Evolutionary conservation across 2,797 vertebrate species (phyloP).

Genomic region (Moxostoma hubbsi): DNA sequence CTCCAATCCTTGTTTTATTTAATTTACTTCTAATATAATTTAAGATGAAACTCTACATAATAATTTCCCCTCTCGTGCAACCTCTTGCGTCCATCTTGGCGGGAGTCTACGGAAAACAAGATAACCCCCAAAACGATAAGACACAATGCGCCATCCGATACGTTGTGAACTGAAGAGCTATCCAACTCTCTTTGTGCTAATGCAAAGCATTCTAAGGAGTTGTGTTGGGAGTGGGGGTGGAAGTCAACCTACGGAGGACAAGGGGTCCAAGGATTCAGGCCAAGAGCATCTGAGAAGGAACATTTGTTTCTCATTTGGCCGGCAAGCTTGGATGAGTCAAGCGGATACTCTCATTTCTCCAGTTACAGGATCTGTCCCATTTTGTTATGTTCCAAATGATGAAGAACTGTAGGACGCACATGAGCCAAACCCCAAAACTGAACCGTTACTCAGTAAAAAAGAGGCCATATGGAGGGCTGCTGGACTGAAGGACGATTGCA

Average conservation of each 20-base stretch:
- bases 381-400: conserved; percentile 60
- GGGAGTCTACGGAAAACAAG: conserved; percentile 33
- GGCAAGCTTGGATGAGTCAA: conserved; percentile 54
- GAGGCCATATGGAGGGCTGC: conserved; percentile 2
- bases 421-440: conserved; percentile 45
- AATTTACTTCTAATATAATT: no score
- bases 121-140: conserved; percentile 53
- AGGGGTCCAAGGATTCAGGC: conserved; percentile 45
- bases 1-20: no score
- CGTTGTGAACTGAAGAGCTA: conserved; percentile 55
- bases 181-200: conserved; percentile 47
- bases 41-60: conserved; percentile 16
- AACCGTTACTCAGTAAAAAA: conserved; percentile 26
- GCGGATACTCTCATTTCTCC: conserved; percentile 63
- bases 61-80: conserved; percentile 19
- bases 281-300: conserved; percentile 61
- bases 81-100: conserved; percentile 34
- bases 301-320: conserved; percentile 68
- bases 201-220: conserved; percentile 43
- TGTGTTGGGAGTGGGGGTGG: conserved; percentile 6
- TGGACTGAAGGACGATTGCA: conserved; percentile 11
- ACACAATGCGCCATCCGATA: conserved; percentile 54
- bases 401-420: conserved; percentile 56
- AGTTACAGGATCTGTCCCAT: conserved; percentile 61
- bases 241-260: conserved; percentile 46